A percentile compares a stretch with the other conserved stretches of the same genome.
These are phyloP conservation scores for Vanacampus margaritifer DNA, from an alignment of 2,113 vertebrate species.

Conservation along the genomic window DNA sequence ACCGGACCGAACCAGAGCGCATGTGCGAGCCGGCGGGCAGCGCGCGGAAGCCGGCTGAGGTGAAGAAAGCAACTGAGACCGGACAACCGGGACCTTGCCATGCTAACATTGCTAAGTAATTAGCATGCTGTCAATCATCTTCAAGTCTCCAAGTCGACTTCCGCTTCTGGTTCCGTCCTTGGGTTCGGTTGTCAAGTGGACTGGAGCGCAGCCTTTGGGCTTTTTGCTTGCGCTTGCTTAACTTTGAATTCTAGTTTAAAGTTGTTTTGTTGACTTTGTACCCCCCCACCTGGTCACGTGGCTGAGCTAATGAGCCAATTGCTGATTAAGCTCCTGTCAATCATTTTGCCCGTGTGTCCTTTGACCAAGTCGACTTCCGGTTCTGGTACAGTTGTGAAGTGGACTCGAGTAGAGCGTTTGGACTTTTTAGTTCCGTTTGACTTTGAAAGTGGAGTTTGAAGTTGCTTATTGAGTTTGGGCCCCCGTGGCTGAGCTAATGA, in stretches of 20 bases:
- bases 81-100: neutral
- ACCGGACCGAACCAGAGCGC: neutral
- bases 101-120: neutral
- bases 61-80: neutral
- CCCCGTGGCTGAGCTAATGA: neutral
- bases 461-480: too few species aligned
- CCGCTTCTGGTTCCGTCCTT: neutral
- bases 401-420: too few species aligned
- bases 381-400: too few species aligned
- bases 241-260: neutral
- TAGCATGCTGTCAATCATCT: neutral
- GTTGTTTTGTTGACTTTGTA: neutral
- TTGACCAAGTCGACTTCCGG: too few species aligned
- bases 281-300: neutral
- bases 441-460: too few species aligned
- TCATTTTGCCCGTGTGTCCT: neutral
- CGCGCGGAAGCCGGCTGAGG: too few species aligned
- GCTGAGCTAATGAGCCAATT: neutral
- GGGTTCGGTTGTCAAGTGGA: neutral
- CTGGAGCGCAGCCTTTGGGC: neutral
- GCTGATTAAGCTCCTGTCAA: constrained; percentile 16
- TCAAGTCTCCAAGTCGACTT: neutral
- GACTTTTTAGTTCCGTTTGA: too few species aligned
- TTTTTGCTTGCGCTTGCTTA: neutral
- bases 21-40: too few species aligned